Evolutionary conservation across 2,113 vertebrate genomes (phyloP).

Genomic region (Cavia porcellus): DNA sequence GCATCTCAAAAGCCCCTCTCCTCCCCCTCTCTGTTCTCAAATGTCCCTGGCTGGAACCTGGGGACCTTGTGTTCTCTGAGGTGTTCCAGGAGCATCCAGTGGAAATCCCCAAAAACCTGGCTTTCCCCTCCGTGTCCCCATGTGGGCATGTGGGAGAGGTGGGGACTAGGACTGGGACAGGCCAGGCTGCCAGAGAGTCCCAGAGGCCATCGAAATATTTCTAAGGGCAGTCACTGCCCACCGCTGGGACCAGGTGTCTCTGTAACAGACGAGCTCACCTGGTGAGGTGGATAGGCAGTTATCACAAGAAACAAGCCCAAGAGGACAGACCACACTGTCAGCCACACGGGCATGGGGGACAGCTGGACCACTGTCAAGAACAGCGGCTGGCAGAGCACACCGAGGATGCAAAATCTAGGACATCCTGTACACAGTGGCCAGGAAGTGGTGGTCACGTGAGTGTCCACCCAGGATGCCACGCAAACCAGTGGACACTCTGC

Average conservation of each 20-base stretch:
- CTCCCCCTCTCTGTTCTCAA: background rate
- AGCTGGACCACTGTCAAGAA: fast-evolving
- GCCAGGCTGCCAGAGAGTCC: background rate
- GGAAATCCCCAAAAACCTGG: fast-evolving
- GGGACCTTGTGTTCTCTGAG: background rate
- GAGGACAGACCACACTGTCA: fast-evolving
- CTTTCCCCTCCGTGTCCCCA: background rate
- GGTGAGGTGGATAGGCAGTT: fast-evolving
- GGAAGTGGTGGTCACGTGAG: fast-evolving
- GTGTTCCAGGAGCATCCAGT: fast-evolving
- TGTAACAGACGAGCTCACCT: fast-evolving
- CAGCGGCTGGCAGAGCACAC: fast-evolving
- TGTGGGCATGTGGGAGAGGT: fast-evolving
- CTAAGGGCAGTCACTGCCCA: fast-evolving
- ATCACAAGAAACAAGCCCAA: fast-evolving
- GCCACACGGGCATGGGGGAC: background rate
- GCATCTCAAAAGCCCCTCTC: background rate
- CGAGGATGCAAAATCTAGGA: fast-evolving
- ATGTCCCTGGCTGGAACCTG: background rate
- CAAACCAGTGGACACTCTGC: fast-evolving
- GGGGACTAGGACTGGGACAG: background rate
- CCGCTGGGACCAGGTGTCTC: fast-evolving
- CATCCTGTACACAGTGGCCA: fast-evolving
- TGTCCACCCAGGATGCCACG: fast-evolving
- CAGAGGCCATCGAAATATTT: fast-evolving